Evolutionary conservation across 64 coral and sea anemone genomes (phyloP).

Genomic region (Trachythela sp.): DNA sequence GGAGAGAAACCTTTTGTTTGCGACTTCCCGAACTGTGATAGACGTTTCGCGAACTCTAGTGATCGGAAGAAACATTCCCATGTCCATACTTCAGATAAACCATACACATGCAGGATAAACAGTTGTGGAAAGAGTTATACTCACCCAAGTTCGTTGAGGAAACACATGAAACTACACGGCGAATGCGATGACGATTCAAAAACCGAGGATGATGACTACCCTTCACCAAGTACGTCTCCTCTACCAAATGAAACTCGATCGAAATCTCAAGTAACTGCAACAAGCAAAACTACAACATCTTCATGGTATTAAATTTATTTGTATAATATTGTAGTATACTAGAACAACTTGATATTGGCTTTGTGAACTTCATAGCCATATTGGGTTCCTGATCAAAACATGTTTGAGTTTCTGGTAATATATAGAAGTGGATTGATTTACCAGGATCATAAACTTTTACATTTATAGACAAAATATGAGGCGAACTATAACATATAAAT

Average conservation of each 20-base stretch:
- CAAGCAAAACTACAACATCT: not conserved
- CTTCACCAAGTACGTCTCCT: not conserved
- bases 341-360: no score
- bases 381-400: no score
- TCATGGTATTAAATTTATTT: slow-evolving; percentile 2
- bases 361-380: no score
- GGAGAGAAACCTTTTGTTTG: slow-evolving; percentile 13
- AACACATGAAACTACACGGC: slow-evolving; percentile 21
- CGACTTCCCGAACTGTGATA: slow-evolving; percentile 2
- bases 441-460: no score
- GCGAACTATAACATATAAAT: no score
- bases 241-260: slow-evolving; percentile 6
- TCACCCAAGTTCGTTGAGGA: slow-evolving; percentile 18
- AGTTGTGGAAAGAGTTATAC: slow-evolving; percentile 18
- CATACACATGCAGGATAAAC: slow-evolving; percentile 10
- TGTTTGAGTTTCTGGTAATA: no score
- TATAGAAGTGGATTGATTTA: no score
- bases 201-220: slow-evolving; percentile 2
- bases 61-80: slow-evolving; percentile 15
- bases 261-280: not conserved
- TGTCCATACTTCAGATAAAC: slow-evolving; percentile 11
- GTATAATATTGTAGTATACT: no score
- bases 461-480: no score
- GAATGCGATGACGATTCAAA: slow-evolving; percentile 15
- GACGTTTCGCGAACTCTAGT: slow-evolving; percentile 11